These are phyloP conservation scores for Climacteris rufus DNA, from an alignment of 2,113 vertebrate genomes.

Conservation along the genomic window DNA sequence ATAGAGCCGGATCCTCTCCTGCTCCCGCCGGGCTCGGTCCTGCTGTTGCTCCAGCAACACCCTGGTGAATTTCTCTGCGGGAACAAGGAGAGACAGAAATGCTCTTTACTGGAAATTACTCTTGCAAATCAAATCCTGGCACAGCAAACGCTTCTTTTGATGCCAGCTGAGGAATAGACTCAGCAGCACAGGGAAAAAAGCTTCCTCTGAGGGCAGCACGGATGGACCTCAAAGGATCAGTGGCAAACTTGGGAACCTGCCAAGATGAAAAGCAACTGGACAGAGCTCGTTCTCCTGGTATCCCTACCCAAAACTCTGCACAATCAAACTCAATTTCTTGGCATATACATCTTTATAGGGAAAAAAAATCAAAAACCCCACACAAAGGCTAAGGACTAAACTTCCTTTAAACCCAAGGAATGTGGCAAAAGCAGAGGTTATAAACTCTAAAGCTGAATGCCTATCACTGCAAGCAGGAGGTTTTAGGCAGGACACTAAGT, in stretches of 20 bases:
- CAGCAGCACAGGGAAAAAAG: not conserved
- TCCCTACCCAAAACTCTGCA: not conserved
- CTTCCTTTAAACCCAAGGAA: not conserved
- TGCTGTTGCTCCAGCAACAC: constrained; percentile 94
- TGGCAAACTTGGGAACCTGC: not conserved
- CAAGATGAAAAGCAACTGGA: not conserved
- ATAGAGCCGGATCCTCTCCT: constrained; percentile 92
- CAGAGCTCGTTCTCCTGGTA: not conserved
- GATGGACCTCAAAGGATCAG: not conserved
- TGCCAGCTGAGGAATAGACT: not conserved
- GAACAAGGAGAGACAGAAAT: not conserved
- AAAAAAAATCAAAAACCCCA: not conserved
- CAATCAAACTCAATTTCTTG: not conserved
- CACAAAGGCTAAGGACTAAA: not conserved
- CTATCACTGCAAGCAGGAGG: not conserved
- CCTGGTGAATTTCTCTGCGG: constrained; percentile 89
- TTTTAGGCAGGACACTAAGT: not conserved
- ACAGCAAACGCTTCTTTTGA: not conserved
- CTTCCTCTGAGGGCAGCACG: not conserved
- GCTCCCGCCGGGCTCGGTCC: constrained; percentile 90
- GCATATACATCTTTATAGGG: not conserved
- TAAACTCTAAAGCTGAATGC: not conserved
- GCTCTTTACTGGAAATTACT: constrained; percentile 9
- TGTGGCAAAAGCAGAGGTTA: not conserved
- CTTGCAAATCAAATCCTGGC: not conserved